Conservation (phyloP, 2,113 vertebrate species). For the Dicentrarchus labrax region DNA sequence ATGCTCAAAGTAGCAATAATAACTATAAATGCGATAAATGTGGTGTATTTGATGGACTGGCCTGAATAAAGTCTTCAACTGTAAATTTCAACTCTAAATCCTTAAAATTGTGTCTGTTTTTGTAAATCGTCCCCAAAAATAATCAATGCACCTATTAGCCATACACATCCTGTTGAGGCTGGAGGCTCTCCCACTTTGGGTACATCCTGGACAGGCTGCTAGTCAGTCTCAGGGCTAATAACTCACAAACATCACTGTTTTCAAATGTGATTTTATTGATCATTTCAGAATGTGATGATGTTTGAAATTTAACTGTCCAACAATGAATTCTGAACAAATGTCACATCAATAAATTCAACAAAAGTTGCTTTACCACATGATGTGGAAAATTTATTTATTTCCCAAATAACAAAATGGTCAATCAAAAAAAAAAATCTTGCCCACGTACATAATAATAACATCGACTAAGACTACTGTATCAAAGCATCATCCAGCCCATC, state of each 20-base stretch:
- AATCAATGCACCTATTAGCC: not conserved
- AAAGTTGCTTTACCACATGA: not conserved
- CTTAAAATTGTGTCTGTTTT: not conserved
- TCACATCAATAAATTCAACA: not conserved
- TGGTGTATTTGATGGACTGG: not conserved
- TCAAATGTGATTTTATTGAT: slow-evolving; percentile 7
- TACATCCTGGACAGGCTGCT: not conserved
- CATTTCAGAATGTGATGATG: not conserved
- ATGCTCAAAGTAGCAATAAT: not conserved
- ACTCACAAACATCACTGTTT: not conserved
- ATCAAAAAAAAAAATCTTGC: too few species aligned
- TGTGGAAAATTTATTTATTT: too few species aligned
- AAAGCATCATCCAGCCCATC: too few species aligned
- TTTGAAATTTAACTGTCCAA: not conserved
- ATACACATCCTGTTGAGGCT: not conserved
- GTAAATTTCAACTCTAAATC: not conserved
- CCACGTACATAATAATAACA: too few species aligned
- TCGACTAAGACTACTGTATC: too few species aligned
- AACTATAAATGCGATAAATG: not conserved
- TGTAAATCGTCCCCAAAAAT: not conserved
- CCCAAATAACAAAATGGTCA: too few species aligned
- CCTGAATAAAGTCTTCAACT: slow-evolving; percentile 26
- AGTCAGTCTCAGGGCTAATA: not conserved
- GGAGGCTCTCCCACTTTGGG: not conserved
- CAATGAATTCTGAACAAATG: too few species aligned